These are phyloP conservation scores for Stenotaenia linearis DNA, from an alignment of 2,888 invertebrate species.

Conservation along the genomic window DNA sequence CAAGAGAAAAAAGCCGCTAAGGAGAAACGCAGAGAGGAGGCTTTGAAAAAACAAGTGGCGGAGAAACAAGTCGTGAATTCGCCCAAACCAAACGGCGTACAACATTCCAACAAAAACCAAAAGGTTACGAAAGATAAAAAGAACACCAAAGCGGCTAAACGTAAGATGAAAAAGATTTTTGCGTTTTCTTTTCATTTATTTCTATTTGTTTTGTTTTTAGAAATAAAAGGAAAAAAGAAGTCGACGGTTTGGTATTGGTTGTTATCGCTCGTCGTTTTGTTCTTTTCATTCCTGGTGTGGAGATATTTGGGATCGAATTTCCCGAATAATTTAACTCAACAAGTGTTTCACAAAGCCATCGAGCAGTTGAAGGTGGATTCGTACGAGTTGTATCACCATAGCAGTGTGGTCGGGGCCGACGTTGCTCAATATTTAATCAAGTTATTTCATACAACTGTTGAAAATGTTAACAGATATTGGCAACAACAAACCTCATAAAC, in stretches of 20 bases:
- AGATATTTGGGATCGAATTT: background rate
- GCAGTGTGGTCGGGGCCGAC: background rate
- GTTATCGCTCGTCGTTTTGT: background rate
- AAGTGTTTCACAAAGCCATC: background rate
- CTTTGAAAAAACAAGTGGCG: background rate
- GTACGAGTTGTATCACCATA: background rate
- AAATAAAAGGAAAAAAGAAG: background rate
- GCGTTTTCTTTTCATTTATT: too few species aligned
- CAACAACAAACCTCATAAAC: background rate
- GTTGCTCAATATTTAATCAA: background rate
- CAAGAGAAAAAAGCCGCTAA: slow-evolving; percentile 35
- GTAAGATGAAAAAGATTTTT: background rate
- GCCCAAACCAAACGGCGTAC: background rate
- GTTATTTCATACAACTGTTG: background rate
- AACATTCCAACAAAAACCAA: background rate
- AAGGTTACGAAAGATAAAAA: background rate
- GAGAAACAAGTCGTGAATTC: background rate
- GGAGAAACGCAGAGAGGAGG: slow-evolving; percentile 28
- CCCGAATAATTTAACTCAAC: background rate
- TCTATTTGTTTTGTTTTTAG: background rate
- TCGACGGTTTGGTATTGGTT: background rate
- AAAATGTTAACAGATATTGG: background rate
- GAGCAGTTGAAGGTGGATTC: background rate
- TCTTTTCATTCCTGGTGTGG: background rate
- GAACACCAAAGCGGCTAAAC: background rate